Evolutionary conservation across 2,888 invertebrate genomes (phyloP).

Genomic region (Erpobdella octoculata): DNA sequence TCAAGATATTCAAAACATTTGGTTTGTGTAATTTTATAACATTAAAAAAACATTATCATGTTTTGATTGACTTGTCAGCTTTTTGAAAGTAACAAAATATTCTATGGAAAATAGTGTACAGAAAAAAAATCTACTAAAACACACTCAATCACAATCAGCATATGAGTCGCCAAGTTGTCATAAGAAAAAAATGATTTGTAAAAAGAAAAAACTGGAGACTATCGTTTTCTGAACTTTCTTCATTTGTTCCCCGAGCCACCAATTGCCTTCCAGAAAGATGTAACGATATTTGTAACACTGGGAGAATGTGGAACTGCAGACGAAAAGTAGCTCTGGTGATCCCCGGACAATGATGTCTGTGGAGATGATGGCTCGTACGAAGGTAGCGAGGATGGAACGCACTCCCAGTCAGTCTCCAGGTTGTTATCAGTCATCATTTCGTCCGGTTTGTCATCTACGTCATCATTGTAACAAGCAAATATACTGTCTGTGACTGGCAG

Average conservation of each 20-base stretch:
- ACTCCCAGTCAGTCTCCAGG: constrained; percentile 3
- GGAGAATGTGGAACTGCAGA: neutral
- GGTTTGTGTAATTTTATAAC: too few relatives aligned
- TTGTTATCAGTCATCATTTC: neutral
- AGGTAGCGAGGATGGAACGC: neutral
- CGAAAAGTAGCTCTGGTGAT: constrained; percentile 1
- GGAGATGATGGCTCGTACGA: neutral
- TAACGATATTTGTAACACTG: neutral
- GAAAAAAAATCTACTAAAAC: too few relatives aligned
- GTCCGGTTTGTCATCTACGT: neutral
- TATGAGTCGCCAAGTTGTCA: too few relatives aligned
- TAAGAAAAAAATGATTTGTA: too few relatives aligned
- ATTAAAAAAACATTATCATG: too few relatives aligned
- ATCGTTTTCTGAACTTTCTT: too few relatives aligned
- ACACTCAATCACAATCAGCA: too few relatives aligned
- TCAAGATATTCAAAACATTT: too few relatives aligned
- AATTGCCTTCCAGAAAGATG: constrained; percentile 8
- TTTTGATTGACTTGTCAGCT: too few relatives aligned
- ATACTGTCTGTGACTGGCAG: neutral
- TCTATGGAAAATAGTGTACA: too few relatives aligned
- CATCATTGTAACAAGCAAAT: constrained; percentile 5
- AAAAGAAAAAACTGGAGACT: too few relatives aligned
- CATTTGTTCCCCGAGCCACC: neutral
- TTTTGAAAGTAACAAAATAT: too few relatives aligned
- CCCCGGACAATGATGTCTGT: neutral